Base-by-base conservation (phyloP, 1,140 invertebrate species). In the Drosophila ananassae region DNA sequence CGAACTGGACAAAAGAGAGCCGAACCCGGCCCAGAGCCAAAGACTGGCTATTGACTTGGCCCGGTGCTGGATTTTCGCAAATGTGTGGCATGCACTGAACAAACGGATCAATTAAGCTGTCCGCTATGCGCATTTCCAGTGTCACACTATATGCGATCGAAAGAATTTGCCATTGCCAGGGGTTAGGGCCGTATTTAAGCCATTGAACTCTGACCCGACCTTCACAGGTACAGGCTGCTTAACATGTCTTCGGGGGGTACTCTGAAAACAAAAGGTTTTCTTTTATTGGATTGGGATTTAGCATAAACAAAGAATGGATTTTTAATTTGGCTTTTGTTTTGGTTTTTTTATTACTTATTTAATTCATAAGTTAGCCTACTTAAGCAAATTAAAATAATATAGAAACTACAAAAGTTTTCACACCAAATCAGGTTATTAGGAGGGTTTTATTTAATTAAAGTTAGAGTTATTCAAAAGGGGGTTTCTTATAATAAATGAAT, bases 51-150 rank as follows among this genome's bases (percentile, higher is more conserved):
- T 62, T 56, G 57, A 30, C 64, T 54, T 55, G 58, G 21, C 50
- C 34, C 55, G 53, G 13, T 41, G 61, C 51, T 55, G 62, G 57
- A 37, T 67, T 59, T 75, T 75, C 39, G 68, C 52, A 59, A 55
- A 64, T 66, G 55, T 73, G 46, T 67, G 73, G 77, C 73, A 63
- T 71, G 52, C 62, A 55, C 63, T 62, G 54, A 74, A 61, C 60
- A 69, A 74, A 69, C 59, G 55, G 58, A 64, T 79, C 75, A 89
- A 89, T 87, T 89, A 89, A 67, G 76, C 51, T 83, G 83, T 89
- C 83, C 67, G 50, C 53, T 64, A 66, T 57, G 58, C 32, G 67
- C 71, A 76, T 76, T 67, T 62, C 57, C 30, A 52, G 51, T 48
- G 78, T 81, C 69, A 79, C 78, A 62, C 60, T 47, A 78, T 21